These are phyloP conservation scores for Myxocyprinus asiaticus DNA, from an alignment of 2,113 vertebrate species.

Conservation along the genomic window DNA sequence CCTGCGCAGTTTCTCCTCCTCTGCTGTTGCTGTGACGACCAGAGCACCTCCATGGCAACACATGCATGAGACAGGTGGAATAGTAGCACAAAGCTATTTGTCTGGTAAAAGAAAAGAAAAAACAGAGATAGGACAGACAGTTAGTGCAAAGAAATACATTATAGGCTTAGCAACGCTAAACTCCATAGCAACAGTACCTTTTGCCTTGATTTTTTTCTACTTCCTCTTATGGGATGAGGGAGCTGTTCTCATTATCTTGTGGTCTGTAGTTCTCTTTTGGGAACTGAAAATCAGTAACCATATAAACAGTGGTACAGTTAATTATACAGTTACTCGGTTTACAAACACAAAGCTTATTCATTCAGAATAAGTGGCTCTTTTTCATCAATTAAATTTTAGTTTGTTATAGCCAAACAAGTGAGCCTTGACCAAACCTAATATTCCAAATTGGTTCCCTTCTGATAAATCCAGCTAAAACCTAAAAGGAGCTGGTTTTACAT, in stretches of 20 bases:
- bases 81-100: conserved; percentile 47
- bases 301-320: conserved; percentile 2
- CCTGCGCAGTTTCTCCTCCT: conserved; percentile 23
- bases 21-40: conserved; percentile 45
- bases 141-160: conserved; percentile 36
- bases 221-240: not conserved
- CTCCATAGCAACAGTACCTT: conserved; percentile 33
- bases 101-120: conserved; percentile 16
- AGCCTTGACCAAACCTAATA: too few species aligned
- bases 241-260: not conserved
- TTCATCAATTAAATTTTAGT: not conserved
- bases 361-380: not conserved
- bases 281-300: not conserved
- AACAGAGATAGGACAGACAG: conserved; percentile 31
- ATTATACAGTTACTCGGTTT: conserved; percentile 3
- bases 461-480: too few species aligned
- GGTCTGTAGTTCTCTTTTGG: not conserved
- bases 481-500: too few species aligned
- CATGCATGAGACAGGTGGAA: conserved; percentile 48
- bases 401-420: not conserved
- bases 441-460: too few species aligned
- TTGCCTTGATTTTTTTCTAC: not conserved
- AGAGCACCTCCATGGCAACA: conserved; percentile 51
- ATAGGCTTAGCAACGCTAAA: conserved; percentile 31
- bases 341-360: not conserved